A percentile compares a stretch with the other conserved stretches of the same genome.
These are phyloP conservation scores for Procambarus virginalis DNA, from an alignment of 1,140 invertebrate species.

Conservation along the genomic window DNA sequence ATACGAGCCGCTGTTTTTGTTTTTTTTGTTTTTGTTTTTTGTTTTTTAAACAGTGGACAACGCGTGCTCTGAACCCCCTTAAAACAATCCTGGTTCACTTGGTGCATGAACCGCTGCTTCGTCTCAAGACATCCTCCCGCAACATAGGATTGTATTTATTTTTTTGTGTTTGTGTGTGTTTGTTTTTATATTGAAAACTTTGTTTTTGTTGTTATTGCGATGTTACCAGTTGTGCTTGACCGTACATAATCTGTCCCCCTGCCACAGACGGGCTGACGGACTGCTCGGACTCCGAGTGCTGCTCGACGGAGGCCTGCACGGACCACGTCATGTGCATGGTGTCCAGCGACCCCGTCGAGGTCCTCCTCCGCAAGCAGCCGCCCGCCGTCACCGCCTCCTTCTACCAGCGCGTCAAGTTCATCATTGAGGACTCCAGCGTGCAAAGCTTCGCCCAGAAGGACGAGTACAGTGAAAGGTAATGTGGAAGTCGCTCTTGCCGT, in stretches of 20 bases:
- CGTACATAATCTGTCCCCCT: conserved; percentile 23
- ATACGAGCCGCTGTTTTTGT: not conserved
- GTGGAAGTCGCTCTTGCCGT: not conserved
- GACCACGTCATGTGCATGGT: conserved; percentile 95
- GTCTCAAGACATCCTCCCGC: not conserved
- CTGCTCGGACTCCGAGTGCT: conserved; percentile 97
- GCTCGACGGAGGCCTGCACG: conserved; percentile 86
- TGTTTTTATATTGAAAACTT: too few species aligned
- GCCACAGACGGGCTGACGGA: conserved; percentile 94
- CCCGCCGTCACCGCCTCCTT: conserved; percentile 97
- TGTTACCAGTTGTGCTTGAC: too few species aligned
- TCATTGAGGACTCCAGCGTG: conserved; percentile 98
- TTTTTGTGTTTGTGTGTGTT: too few species aligned
- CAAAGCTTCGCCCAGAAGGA: conserved; percentile 98
- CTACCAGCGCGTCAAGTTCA: conserved; percentile 97
- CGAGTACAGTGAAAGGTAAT: conserved; percentile 98
- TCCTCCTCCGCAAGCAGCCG: conserved; percentile 94
- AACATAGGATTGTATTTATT: not conserved
- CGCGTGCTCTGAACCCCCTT: not conserved
- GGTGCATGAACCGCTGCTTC: conserved; percentile 44
- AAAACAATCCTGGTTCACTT: conserved; percentile 5
- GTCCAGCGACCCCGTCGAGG: conserved; percentile 95
- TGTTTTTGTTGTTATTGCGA: too few species aligned
- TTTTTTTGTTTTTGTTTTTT: conserved; percentile 1
- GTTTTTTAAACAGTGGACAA: not conserved